phyloP scores from a whole-genome alignment of 2,888 invertebrate species.

The Coenonympha glycerion region DNA sequence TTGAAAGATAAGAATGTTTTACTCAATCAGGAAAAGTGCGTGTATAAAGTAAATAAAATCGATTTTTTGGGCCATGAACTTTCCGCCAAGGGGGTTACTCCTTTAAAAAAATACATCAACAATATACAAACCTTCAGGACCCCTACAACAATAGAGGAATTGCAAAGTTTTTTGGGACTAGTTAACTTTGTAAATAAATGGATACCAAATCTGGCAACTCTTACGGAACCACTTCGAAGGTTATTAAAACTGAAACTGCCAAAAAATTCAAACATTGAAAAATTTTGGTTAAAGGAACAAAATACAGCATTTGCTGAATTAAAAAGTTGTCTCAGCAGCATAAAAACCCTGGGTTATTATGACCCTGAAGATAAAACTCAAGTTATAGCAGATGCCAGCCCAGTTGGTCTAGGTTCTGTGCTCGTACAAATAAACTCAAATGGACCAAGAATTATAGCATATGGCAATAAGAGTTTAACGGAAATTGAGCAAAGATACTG shows the following conservation, averaged over 20 bases:
- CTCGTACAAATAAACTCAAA: slow-evolving; percentile 21
- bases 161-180: slow-evolving; percentile 29
- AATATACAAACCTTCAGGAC: too few relatives aligned
- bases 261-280: slow-evolving; percentile 23
- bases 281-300: slow-evolving; percentile 20
- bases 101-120: slow-evolving; percentile 34
- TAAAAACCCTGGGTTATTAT: slow-evolving; percentile 26
- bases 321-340: slow-evolving; percentile 20
- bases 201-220: slow-evolving; percentile 27
- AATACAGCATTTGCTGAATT: slow-evolving; percentile 24
- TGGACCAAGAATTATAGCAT: neutral
- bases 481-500: slow-evolving; percentile 5
- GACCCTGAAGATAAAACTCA: slow-evolving; percentile 24
- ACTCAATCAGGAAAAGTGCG: too few relatives aligned
- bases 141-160: slow-evolving; percentile 18
- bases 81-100: slow-evolving; percentile 32
- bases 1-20: too few relatives aligned
- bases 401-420: slow-evolving; percentile 28
- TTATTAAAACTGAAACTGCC: slow-evolving; percentile 6
- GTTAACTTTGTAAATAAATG: slow-evolving; percentile 27
- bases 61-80: slow-evolving; percentile 25
- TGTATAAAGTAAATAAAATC: too few relatives aligned
- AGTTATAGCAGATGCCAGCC: slow-evolving; percentile 31
- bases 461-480: neutral
- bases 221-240: slow-evolving; percentile 21